Evolutionary conservation across 2,113 vertebrate genomes (phyloP), one percentile per base, ranked within the genome.

Genomic region (Upupa epops): DNA sequence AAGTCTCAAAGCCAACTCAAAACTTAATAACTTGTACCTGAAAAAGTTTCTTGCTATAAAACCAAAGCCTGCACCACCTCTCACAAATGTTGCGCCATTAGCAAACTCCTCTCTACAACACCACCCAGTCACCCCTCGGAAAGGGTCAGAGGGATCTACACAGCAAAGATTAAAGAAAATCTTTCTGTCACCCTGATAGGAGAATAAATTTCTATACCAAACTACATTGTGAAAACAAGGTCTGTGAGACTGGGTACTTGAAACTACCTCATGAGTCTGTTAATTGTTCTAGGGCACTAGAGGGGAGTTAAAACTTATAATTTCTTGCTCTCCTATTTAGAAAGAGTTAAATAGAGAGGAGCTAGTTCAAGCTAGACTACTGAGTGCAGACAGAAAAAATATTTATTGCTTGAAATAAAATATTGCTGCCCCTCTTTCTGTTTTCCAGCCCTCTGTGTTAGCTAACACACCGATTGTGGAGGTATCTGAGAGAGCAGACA

Each of bases 401-500:
- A 73, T 58, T 51, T 63, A n/a, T 48, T 45, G 75, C 77, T 76
- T 74, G 78, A 79, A 83, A 68, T 80, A 92, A 89, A 95, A 77
- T 52, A 52, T n/a, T 37, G 31, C 51, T 54, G 82, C 28, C 46
- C n/a, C 37, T 86, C 68, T 84, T 74, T 71, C 52, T 51, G 24
- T 85, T 80, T 86, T 63, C 68, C 83, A 65, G 69, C 26, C 93
- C 71, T 81, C 81, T 73, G 63, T 59, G 65, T 89, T 74, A 87
- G 31, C 22, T 42, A 78, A 70, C 56, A 54, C 45, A 66, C 36
- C 40, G 58, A 89, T 66, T 77, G 49, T 16, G 17, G 42, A 81
- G 71, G 51, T 36, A 15, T 36, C 58, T 61, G 54, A 59, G 22
- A 70, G 66, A 56, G 36, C 64, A 93, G 55, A 73, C 56, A 46